Conservation (phyloP, 2,797 vertebrate species). For the Propithecus deckenii region DNA sequence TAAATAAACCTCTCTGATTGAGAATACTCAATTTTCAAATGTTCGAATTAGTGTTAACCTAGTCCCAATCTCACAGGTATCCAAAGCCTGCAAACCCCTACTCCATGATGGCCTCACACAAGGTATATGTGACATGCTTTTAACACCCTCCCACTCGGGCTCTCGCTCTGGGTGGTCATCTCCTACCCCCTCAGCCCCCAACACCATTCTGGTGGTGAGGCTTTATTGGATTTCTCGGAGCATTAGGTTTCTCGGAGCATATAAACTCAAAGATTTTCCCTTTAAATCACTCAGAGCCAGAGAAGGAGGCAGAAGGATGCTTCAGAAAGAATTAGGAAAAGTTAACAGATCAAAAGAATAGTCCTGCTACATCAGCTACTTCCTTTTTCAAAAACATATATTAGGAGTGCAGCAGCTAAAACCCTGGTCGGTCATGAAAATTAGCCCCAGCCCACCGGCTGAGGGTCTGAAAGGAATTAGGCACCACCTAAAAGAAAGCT, state of each 20-base stretch:
- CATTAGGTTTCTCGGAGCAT: slow-evolving; percentile 54
- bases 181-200: neutral
- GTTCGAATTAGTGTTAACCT: neutral
- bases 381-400: slow-evolving; percentile 38
- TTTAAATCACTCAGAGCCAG: slow-evolving; percentile 51
- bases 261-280: slow-evolving; percentile 49
- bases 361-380: neutral
- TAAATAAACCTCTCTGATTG: neutral
- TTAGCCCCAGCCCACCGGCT: neutral
- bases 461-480: slow-evolving; percentile 4
- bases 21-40: neutral
- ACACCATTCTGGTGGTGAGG: neutral
- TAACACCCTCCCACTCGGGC: fast-evolving
- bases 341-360: slow-evolving; percentile 68
- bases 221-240: slow-evolving; percentile 44
- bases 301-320: slow-evolving; percentile 53
- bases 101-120: neutral
- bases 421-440: slow-evolving; percentile 37
- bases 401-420: slow-evolving; percentile 8
- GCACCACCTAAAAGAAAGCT: neutral
- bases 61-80: neutral
- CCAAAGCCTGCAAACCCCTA: neutral
- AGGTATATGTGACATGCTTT: neutral
- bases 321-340: slow-evolving; percentile 71
- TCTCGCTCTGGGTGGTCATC: slow-evolving; percentile 51